These are phyloP conservation scores for Drosophila mimetica DNA, from an alignment of 2,888 invertebrate genomes.

Conservation along the genomic window DNA sequence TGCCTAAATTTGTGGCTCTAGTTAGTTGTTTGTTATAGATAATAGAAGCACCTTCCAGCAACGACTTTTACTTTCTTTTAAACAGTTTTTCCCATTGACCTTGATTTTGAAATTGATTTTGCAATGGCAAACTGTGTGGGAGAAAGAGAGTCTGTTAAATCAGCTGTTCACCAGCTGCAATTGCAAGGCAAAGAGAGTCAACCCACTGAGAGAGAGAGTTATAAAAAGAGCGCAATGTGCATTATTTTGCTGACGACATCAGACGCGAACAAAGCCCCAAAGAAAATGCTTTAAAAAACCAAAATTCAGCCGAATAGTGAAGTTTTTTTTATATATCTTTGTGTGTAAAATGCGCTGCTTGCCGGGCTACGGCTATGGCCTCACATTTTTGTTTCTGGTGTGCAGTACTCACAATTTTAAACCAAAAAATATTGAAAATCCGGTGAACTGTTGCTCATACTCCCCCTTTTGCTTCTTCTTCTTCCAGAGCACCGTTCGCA, in stretches of 20 bases:
- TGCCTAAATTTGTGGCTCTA: not conserved
- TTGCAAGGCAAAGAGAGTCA: constrained; percentile 9
- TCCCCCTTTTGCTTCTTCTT: constrained; percentile 11
- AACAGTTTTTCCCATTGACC: constrained; percentile 31
- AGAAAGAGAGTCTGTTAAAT: constrained; percentile 14
- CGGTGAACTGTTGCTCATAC: not conserved
- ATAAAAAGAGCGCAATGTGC: not conserved
- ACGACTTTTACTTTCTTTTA: constrained; percentile 22
- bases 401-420: constrained; percentile 20
- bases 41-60: not conserved
- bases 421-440: not conserved
- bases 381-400: constrained; percentile 70
- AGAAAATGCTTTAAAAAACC: constrained; percentile 11
- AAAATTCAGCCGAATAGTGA: not conserved
- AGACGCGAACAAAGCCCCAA: constrained; percentile 17
- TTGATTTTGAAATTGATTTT: constrained; percentile 40
- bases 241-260: constrained; percentile 22
- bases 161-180: constrained; percentile 30
- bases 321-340: constrained; percentile 1
- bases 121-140: constrained; percentile 9
- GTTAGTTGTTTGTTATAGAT: not conserved
- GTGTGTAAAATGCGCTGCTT: constrained; percentile 57
- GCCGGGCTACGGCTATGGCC: constrained; percentile 66
- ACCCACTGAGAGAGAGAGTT: not conserved
- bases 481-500: constrained; percentile 81